Base-by-base conservation (phyloP, 2,888 invertebrate genomes). In the Entomobrya multifasciata region DNA sequence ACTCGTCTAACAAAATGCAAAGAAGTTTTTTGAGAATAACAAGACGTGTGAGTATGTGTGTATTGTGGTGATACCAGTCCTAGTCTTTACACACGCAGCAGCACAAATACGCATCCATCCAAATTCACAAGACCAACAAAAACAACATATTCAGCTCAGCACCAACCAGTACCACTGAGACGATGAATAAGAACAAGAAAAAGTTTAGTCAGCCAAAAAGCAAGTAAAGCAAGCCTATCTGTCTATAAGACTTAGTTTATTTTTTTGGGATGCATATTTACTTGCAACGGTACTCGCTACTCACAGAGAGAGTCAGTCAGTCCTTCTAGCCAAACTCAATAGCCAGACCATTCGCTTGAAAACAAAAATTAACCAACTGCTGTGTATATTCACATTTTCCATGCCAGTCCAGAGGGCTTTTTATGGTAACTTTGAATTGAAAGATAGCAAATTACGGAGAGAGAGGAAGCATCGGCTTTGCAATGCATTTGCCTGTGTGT, bases 391-490 rank as follows among this genome's bases (percentile, higher is more conserved):
- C 36, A 5, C 4, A 60, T 22, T 60, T 41, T 47, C 47, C 15
- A 36, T 36, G 36, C 47, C 11, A 52, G 52, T 83, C 83, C 83
- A 83, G 83, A 65, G 57, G 25, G 65, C 65, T 67, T 27, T 6
- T 36, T 36, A 49, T 57, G 62, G 62, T 83, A 47, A 83, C 76
- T 83, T 27, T 81, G 65, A 52, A 79, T 17, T 70, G 70, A 79
- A 84, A 77, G 77, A 84, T 84, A 67, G 84, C 84, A 77, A 84
- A 77, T 77, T 84, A 77, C 84, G 62, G 22, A 49, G 36, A 49
- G 30, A 36, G 36, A 36, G 36, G 36, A 36, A 36, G 4, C 36
- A 8, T 36, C 36, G 5, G 36, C 60, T 41, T 77, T 22, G 74
- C 44, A n/a, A n/a, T n/a, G n/a, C n/a, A n/a, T n/a, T 60, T 77